phyloP scores from a whole-genome alignment of 2,888 invertebrate genomes.

The Chrysolina americana region DNA sequence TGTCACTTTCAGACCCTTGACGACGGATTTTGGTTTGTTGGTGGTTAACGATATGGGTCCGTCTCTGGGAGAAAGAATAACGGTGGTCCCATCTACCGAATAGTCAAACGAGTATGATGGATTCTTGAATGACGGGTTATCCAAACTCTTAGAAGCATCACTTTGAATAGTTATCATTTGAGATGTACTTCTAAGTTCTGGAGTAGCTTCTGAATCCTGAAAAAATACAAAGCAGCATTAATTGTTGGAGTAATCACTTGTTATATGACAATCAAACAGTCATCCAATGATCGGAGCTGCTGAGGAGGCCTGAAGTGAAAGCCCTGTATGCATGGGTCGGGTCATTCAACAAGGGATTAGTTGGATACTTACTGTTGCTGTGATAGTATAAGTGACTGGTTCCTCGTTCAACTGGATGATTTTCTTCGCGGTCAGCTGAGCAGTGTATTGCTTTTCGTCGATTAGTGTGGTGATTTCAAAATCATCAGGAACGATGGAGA shows the following conservation, averaged over 20 bases:
- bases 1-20: conserved; percentile 10
- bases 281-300: too few relatives aligned
- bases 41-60: conserved; percentile 40
- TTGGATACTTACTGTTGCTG: conserved; percentile 58
- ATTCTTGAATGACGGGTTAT: conserved; percentile 69
- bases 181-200: conserved; percentile 27
- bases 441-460: conserved; percentile 51
- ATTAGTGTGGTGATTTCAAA: conserved; percentile 47
- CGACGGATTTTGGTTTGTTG: conserved; percentile 25
- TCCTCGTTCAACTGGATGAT: conserved; percentile 43
- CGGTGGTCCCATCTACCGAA: conserved; percentile 61
- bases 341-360: too few relatives aligned
- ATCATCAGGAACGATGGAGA: conserved; percentile 54
- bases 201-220: conserved; percentile 53
- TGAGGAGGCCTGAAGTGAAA: too few relatives aligned
- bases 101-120: conserved; percentile 70
- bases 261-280: too few relatives aligned
- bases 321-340: too few relatives aligned
- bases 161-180: conserved; percentile 64
- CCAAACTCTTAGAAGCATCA: conserved; percentile 67
- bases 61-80: conserved; percentile 37
- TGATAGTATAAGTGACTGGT: conserved; percentile 50
- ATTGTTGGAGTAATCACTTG: too few relatives aligned
- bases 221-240: conserved; percentile 21
- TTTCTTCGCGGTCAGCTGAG: conserved; percentile 49